These are phyloP conservation scores for Magallana ariakensis DNA, from an alignment of 1,140 invertebrate genomes.

Conservation along the genomic window DNA sequence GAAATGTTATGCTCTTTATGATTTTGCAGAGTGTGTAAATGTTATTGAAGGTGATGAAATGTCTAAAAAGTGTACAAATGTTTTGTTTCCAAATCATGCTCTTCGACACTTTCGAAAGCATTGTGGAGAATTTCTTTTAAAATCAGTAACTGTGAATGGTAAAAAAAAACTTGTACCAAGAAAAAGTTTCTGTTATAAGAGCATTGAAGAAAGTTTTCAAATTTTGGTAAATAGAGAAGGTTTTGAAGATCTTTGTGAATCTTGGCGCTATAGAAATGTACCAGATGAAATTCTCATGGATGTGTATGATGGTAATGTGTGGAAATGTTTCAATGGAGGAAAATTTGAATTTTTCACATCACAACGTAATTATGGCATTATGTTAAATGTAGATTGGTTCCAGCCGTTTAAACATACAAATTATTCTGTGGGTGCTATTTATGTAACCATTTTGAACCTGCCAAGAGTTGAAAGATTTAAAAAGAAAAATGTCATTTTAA, in stretches of 20 bases:
- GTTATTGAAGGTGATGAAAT: conserved; percentile 25
- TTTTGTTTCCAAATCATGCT: conserved; percentile 29
- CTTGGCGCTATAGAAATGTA: conserved; percentile 18
- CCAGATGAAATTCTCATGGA: conserved; percentile 23
- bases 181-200: neutral
- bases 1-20: conserved; percentile 24
- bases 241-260: neutral
- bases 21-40: conserved; percentile 14
- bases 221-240: too few species aligned
- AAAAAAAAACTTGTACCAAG: conserved; percentile 17
- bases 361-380: conserved; percentile 14
- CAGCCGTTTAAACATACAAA: conserved; percentile 27
- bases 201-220: too few species aligned
- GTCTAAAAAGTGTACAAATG: conserved; percentile 16
- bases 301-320: conserved; percentile 15
- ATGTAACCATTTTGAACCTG: conserved; percentile 22
- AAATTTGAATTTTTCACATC: conserved; percentile 25
- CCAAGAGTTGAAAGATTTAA: conserved; percentile 46
- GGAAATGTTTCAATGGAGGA: conserved; percentile 25
- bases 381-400: conserved; percentile 41
- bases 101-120: conserved; percentile 13
- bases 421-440: conserved; percentile 31
- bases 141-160: conserved; percentile 5
- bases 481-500: conserved; percentile 43
- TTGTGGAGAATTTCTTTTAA: conserved; percentile 29